phyloP scores from a whole-genome alignment of 2,113 vertebrate genomes.

The Fulica atra region DNA sequence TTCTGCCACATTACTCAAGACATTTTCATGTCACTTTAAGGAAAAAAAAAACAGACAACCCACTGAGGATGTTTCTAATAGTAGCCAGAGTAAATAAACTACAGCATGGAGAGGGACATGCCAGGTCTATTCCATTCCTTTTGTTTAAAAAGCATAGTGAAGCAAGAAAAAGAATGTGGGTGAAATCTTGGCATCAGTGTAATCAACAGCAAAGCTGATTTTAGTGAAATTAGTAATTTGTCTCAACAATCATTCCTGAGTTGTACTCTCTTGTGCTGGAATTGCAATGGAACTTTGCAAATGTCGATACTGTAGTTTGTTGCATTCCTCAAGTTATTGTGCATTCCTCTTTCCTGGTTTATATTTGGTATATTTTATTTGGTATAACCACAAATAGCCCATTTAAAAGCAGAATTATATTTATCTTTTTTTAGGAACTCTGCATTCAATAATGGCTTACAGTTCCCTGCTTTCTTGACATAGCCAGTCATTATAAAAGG shows the following conservation, averaged over 20 bases:
- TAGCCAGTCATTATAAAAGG: background rate
- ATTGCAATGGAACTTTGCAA: accelerated
- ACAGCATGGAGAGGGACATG: background rate
- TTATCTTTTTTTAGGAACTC: background rate
- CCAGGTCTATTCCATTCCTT: background rate
- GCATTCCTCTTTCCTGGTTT: background rate
- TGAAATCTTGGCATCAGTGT: background rate
- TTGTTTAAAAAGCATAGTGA: background rate
- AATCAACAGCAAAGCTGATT: background rate
- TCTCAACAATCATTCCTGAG: background rate
- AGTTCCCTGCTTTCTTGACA: background rate
- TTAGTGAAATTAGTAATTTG: background rate
- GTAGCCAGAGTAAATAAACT: background rate
- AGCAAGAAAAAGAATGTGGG: accelerated
- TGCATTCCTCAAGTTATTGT: background rate
- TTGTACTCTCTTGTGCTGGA: background rate
- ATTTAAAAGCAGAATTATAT: background rate
- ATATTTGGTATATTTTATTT: background rate
- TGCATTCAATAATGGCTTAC: background rate
- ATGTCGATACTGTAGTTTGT: background rate
- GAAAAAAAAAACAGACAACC: background rate
- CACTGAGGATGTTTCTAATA: background rate
- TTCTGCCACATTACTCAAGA: background rate
- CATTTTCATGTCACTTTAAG: background rate
- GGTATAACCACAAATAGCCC: background rate